Evolutionary conservation across 1,140 invertebrate genomes (phyloP).

Genomic region (Pseudomyrmex pallidus): DNA sequence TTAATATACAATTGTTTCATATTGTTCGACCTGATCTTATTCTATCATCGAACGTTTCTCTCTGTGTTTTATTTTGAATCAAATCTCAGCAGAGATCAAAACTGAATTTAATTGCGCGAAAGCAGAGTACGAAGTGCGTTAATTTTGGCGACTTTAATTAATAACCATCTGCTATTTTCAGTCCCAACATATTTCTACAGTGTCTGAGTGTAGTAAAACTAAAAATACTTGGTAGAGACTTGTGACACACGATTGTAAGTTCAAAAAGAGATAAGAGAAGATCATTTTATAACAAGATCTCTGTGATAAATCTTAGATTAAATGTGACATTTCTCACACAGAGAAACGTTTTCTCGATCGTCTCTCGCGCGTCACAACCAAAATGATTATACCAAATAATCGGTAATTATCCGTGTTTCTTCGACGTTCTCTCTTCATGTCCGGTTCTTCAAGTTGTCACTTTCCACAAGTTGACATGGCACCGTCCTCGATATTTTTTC

Average conservation of each 20-base stretch:
- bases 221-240: constrained; percentile 16
- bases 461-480: background rate
- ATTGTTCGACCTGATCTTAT: background rate
- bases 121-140: constrained; percentile 15
- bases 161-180: constrained; percentile 41
- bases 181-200: background rate
- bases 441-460: constrained; percentile 21
- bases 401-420: constrained; percentile 55
- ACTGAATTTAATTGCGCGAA: constrained; percentile 47
- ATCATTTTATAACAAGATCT: background rate
- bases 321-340: background rate
- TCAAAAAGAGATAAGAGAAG: background rate
- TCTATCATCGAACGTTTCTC: constrained; percentile 43
- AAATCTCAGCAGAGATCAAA: constrained; percentile 32
- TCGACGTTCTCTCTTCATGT: constrained; percentile 37
- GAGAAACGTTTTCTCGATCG: constrained; percentile 28
- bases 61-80: constrained; percentile 46
- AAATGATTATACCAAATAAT: constrained; percentile 13
- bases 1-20: constrained; percentile 6
- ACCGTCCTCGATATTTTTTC: constrained; percentile 28
- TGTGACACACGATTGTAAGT: constrained; percentile 12
- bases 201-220: background rate
- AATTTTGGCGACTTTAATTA: constrained; percentile 51
- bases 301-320: too few species aligned
- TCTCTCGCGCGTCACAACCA: background rate